A percentile compares a stretch with the other conserved stretches of the same genome.
Evolutionary conservation across 2,797 vertebrate genomes (phyloP).

Genomic region (Bucorvus abyssinicus): DNA sequence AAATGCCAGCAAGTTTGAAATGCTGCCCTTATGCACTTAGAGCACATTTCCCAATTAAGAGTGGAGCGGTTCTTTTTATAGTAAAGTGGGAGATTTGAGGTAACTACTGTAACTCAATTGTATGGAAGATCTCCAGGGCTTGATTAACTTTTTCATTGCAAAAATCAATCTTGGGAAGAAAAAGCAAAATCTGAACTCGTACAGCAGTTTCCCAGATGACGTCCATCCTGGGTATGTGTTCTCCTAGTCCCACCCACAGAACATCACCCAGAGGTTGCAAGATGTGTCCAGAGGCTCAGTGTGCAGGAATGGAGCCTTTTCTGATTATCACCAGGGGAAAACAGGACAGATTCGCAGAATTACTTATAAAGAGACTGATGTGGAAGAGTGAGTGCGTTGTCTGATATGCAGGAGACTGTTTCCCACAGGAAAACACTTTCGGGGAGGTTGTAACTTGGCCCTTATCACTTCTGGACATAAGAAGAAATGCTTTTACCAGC

Average conservation of each 20-base stretch:
- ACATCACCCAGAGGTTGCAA: not conserved
- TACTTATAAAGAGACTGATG: not conserved
- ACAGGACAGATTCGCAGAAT: not conserved
- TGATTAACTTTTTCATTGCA: slow-evolving; percentile 8
- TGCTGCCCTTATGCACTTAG: not conserved
- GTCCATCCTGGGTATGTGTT: not conserved
- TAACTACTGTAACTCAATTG: slow-evolving; percentile 11
- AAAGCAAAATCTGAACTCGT: not conserved
- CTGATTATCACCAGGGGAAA: not conserved
- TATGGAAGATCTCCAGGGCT: not conserved
- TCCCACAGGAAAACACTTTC: not conserved
- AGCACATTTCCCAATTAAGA: slow-evolving; percentile 31
- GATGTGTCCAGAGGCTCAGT: not conserved
- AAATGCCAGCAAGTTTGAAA: slow-evolving; percentile 33
- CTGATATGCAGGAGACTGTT: not conserved
- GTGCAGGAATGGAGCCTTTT: not conserved
- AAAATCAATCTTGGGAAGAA: slow-evolving; percentile 10
- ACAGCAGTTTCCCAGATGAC: not conserved
- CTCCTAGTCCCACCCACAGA: not conserved
- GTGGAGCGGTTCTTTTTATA: slow-evolving; percentile 9
- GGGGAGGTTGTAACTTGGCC: not conserved
- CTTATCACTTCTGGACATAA: slow-evolving; percentile 8
- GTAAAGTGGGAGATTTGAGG: slow-evolving; percentile 17
- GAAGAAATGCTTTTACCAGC: slow-evolving; percentile 51
- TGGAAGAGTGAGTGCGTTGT: not conserved